Percentiles rank a stretch among this genome's conserved stretches.
Evolutionary conservation across 2,888 invertebrate genomes (phyloP).

Genomic region (Caenorhabditis sp.): DNA sequence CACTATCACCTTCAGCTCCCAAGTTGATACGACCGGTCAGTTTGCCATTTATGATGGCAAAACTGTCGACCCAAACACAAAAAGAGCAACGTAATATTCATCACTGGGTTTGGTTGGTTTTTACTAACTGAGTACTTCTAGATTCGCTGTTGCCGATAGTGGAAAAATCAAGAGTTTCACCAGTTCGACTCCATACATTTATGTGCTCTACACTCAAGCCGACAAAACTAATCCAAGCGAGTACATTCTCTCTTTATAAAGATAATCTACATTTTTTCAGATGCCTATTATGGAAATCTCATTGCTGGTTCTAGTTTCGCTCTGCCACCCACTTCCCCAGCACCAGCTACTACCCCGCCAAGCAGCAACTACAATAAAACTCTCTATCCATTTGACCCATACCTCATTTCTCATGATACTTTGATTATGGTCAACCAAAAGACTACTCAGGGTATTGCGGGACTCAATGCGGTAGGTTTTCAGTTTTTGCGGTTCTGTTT

Average conservation of each 20-base stretch:
- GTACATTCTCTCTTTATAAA: neutral
- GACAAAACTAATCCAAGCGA: constrained; percentile 8
- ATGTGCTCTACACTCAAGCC: constrained; percentile 35
- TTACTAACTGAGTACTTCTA: neutral
- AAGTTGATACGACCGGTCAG: constrained; percentile 11
- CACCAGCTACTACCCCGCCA: constrained; percentile 28
- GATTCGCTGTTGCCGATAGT: neutral
- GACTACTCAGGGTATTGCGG: constrained; percentile 14
- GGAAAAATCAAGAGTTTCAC: neutral
- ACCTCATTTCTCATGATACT: constrained; percentile 54
- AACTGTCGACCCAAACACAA: neutral
- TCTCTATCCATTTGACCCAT: constrained; percentile 30
- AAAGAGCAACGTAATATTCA: constrained; percentile 5
- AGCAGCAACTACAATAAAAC: constrained; percentile 14
- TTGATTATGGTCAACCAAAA: constrained; percentile 50
- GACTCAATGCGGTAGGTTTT: constrained; percentile 38
- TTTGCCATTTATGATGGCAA: constrained; percentile 39
- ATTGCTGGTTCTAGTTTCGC: constrained; percentile 12
- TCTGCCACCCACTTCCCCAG: constrained; percentile 11
- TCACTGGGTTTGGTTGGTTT: neutral
- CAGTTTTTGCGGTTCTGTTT: no score
- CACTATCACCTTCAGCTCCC: neutral
- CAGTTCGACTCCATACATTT: constrained; percentile 41
- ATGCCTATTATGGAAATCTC: constrained; percentile 33
- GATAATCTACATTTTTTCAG: constrained; percentile 9